phyloP scores from a whole-genome alignment of 2,113 vertebrate species.

The Lagenorhynchus albirostris region DNA sequence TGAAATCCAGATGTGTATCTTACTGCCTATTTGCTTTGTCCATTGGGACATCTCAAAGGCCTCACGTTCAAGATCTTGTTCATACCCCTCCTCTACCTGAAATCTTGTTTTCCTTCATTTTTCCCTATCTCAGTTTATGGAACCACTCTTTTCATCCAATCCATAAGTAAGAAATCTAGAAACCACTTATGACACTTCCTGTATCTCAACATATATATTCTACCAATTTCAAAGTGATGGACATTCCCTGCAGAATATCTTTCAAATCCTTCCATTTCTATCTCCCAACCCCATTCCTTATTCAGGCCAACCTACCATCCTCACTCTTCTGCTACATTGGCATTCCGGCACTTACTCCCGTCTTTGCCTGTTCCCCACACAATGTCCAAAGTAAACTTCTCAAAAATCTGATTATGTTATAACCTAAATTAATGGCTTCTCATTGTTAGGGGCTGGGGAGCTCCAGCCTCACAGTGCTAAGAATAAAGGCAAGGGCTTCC shows the following conservation, averaged over 20 bases:
- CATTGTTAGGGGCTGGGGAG: too few relatives aligned
- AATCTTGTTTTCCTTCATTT: not conserved
- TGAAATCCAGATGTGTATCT: not conserved
- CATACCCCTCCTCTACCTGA: not conserved
- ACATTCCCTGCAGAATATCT: not conserved
- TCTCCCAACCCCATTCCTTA: not conserved
- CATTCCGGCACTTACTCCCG: not conserved
- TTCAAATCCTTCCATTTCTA: not conserved
- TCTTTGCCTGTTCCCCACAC: not conserved
- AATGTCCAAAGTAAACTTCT: not conserved
- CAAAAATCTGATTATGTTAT: not conserved
- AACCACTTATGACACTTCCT: not conserved
- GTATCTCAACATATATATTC: not conserved
- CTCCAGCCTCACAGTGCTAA: too few relatives aligned
- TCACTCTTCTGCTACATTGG: not conserved
- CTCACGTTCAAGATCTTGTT: not conserved
- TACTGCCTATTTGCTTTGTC: not conserved
- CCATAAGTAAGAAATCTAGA: not conserved
- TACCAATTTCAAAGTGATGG: not conserved
- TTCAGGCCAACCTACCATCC: not conserved
- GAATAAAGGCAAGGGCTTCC: not conserved
- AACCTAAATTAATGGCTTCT: not conserved
- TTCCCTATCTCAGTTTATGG: not conserved
- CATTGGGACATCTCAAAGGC: not conserved
- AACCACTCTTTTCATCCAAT: not conserved